Base-by-base conservation (phyloP, 37 sponge, comb jelly and placozoan species). In the Mnemiopsis leidyi region DNA sequence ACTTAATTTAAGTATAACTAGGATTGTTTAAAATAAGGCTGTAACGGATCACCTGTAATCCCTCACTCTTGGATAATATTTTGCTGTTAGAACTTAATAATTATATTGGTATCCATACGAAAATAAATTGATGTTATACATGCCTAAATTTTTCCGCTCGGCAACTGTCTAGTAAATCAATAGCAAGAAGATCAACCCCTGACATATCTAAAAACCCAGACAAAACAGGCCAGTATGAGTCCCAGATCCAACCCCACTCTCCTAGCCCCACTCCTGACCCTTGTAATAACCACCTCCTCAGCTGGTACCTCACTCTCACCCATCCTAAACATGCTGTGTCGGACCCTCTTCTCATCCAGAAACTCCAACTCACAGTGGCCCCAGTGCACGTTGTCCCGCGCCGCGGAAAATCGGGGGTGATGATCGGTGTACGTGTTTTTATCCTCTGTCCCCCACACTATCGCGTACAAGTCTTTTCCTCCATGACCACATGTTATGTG, bases 291-390 rank as follows among this genome's bases (percentile, higher is more conserved):
- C 2, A 77, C 36, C 33, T 77, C 79, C 79, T 77, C 79, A 18
- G 79, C 18, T 26, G 79, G 79, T 5, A 25, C 29, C 26, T 28
- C 32, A 13, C 32, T 34, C 35, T 77, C 79, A 13, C 79, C 79
- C 79, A 77, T 77, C 34, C 36, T 32, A 34, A 31, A 77, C 79
- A 77, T 77, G 36, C 9, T 31, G 79, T 77, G 79, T 32, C 32
- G 30, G 1, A 32, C 79, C 33, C 36, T 77, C 79, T 18, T 77
- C 36, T 33, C 36, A 37, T 85, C 61, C 26, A 85, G 7, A 39
- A 85, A 85, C 61, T 85, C 90, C 40, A 85, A 23, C 90, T 85
- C 90, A 26, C 90, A 85, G 36, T 85, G 90, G 28, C 90, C 90
- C 90, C 90, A 85, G 5, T 38, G 0, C 90, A 23, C 29, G 28